These are phyloP conservation scores for Probosciger aterrimus DNA, from an alignment of 2,113 vertebrate species.

Conservation along the genomic window DNA sequence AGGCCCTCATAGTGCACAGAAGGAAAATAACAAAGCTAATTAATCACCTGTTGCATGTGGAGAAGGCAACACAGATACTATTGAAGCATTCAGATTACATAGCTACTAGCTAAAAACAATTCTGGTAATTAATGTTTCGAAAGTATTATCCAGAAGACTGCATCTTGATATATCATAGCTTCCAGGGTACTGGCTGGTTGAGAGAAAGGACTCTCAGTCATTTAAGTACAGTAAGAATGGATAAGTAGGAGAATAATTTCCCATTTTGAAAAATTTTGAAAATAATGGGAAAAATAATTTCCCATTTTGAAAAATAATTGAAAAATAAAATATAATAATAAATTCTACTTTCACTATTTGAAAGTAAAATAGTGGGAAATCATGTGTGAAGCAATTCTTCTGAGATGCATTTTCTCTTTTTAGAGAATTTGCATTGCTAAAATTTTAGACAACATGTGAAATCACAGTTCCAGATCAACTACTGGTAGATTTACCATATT, in stretches of 20 bases:
- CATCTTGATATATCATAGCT: background rate
- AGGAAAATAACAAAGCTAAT: background rate
- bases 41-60: background rate
- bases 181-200: background rate
- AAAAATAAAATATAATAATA: too few relatives aligned
- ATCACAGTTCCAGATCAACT: background rate
- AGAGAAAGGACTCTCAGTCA: background rate
- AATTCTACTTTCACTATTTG: background rate
- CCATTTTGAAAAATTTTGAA: background rate
- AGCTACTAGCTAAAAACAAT: background rate
- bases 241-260: background rate
- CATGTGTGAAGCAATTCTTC: background rate
- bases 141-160: background rate
- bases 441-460: background rate
- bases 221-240: background rate
- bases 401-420: background rate
- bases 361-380: background rate
- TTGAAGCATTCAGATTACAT: background rate
- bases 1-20: background rate
- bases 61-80: background rate
- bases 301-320: too few relatives aligned
- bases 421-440: background rate
- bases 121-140: background rate
- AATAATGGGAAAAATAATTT: too few relatives aligned
- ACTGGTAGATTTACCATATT: background rate